Evolutionary conservation across 2,113 vertebrate genomes (phyloP), one percentile per base, ranked within the genome.

Genomic region (Amblyopsis rosae): DNA sequence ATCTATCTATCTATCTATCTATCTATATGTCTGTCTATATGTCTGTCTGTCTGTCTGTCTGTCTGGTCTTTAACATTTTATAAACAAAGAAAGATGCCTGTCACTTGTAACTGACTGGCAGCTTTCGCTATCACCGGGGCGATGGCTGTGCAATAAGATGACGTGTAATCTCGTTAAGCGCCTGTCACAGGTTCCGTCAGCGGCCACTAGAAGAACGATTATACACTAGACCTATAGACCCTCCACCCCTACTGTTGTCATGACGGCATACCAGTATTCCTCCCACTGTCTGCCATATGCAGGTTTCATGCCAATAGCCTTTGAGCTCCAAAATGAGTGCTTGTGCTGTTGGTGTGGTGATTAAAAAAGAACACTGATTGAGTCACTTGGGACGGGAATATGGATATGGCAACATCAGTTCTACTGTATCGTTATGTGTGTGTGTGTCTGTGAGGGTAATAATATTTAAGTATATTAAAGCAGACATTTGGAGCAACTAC

Each of bases 101-200:
- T 51, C 13, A 3, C 51, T 1, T 53, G n/a, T 12, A 51, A 12
- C 51, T n/a, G 3, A 53, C 51, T 53, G 12, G 51, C 16, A 11
- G 56, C 65, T n/a, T 26, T 7, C 10, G 13, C 10, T 11, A 50
- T 65, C 8, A 58, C 33, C 5, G 50, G 46, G 16, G 51, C 12
- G 13, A n/a, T 6, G 16, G 57, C 35, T 41, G 35, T 41, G 35
- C 6, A 75, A 80, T 67, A n/a, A n/a, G 72, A 74, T 86, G 73
- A 41, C 77, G 82, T 77, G 59, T 81, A 79, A 83, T 77, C 86
- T 83, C 80, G 80, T 88, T 69, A 73, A 85, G 78, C 89, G 59
- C 87, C 85, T 85, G 87, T 84, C 0, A 17, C 58, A 74, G 61
- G 16, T 71, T 83, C 84, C 78, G 72, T 80, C 82, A 82, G 65